A percentile compares a stretch with the other conserved stretches of the same genome.
Conservation (phyloP, 2,888 invertebrate genomes). For the Dorcus parallelipipedus region DNA sequence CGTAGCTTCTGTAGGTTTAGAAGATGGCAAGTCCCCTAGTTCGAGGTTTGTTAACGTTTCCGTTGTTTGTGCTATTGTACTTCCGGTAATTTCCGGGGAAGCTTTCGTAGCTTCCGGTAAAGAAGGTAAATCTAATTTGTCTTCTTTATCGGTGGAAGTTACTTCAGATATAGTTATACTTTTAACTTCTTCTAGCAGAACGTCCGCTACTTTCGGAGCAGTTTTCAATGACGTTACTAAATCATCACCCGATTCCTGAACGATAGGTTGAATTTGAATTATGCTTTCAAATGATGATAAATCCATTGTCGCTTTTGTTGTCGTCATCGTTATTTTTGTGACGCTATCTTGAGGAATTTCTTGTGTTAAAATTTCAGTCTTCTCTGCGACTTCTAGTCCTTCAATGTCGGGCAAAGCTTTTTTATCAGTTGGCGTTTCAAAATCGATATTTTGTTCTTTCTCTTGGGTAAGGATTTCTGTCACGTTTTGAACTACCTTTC, state of each 20-base stretch:
- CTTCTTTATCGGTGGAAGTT: constrained; percentile 52
- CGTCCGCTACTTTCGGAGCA: constrained; percentile 43
- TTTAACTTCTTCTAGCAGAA: constrained; percentile 47
- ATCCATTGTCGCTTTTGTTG: constrained; percentile 34
- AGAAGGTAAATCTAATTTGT: constrained; percentile 39
- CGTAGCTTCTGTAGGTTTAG: constrained; percentile 29
- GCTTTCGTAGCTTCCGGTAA: constrained; percentile 40
- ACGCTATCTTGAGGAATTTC: constrained; percentile 9
- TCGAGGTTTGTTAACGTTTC: constrained; percentile 30
- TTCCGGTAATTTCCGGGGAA: constrained; percentile 40
- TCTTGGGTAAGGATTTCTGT: constrained; percentile 39
- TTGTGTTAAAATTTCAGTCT: constrained; percentile 19
- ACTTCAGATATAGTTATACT: constrained; percentile 51
- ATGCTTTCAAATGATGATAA: constrained; percentile 39
- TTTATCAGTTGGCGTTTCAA: constrained; percentile 33
- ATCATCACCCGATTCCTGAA: constrained; percentile 43
- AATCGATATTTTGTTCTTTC: constrained; percentile 39
- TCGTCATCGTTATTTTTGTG: constrained; percentile 2
- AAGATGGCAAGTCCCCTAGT: constrained; percentile 27
- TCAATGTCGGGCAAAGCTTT: constrained; percentile 44
- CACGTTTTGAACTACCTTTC: constrained; percentile 49
- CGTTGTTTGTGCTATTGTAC: constrained; percentile 48
- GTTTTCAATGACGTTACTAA: constrained; percentile 22
- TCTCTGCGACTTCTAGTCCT: constrained; percentile 45
- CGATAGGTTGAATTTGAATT: constrained; percentile 36